Conservation (phyloP, 2,888 invertebrate species). For the Hermaeophaga mercurialis region DNA sequence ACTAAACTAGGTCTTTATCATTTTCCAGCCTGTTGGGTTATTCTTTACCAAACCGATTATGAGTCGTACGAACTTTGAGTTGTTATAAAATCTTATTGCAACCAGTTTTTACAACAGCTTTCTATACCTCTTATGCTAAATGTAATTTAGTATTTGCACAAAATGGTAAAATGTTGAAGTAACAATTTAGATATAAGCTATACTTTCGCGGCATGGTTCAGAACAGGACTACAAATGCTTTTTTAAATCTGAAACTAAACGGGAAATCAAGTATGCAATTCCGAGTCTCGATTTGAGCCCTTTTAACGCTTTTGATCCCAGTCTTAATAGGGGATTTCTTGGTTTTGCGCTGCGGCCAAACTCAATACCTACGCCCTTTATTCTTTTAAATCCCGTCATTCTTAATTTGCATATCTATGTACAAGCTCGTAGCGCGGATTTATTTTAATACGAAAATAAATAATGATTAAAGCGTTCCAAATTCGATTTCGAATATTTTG, state of each 20-base stretch:
- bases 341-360: slow-evolving; percentile 20
- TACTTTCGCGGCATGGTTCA: too few relatives aligned
- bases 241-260: slow-evolving; percentile 33
- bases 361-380: slow-evolving; percentile 9
- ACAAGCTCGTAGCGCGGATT: slow-evolving; percentile 11
- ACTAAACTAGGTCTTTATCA: too few relatives aligned
- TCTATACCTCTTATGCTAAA: too few relatives aligned
- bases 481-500: slow-evolving; percentile 10
- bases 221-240: slow-evolving; percentile 17
- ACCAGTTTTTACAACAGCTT: too few relatives aligned
- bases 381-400: slow-evolving; percentile 10
- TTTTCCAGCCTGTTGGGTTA: too few relatives aligned
- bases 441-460: slow-evolving; percentile 10
- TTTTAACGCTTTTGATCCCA: slow-evolving; percentile 45
- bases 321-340: slow-evolving; percentile 43
- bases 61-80: too few relatives aligned
- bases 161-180: too few relatives aligned
- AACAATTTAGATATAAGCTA: too few relatives aligned
- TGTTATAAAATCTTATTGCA: too few relatives aligned
- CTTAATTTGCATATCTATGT: slow-evolving; percentile 20
- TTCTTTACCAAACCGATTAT: too few relatives aligned
- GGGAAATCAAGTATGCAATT: slow-evolving; percentile 51
- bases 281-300: slow-evolving; percentile 42
- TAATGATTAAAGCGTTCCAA: slow-evolving; percentile 8
- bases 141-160: too few relatives aligned